Evolutionary conservation across 2,797 vertebrate species (phyloP), one percentile per base, ranked within the genome.

Genomic region (Danionella dracula): DNA sequence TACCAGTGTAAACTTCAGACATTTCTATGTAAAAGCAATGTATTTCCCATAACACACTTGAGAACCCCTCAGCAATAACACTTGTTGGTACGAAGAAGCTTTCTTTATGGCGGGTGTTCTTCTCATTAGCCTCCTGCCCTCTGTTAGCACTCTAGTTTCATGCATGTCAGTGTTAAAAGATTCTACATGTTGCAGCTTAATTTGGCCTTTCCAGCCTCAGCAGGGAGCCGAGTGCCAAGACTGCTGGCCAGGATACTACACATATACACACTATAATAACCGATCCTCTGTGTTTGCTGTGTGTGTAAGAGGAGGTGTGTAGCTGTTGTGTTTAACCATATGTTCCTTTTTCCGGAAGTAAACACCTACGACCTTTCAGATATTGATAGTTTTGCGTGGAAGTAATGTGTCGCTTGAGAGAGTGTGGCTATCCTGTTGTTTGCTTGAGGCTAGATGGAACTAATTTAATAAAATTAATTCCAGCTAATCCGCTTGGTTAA

Each of bases 171-270:
- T 65, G 45, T 60, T 68, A 74, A 70, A 61, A 64, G 54, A 70
- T 74, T 76, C 50, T 63, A 78, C 79, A 82, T 77, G 73, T 48
- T 66, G 67, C 0, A 13, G 11, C 34, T 76, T 73, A 42, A 75
- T 76, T 76, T 82, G 80, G 57, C 78, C 79, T 83, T 83, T 81
- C 13, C 56, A 70, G 57, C 53, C 78, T 78, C 79, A 42, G 68
- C 78, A 73, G 79, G 79, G 61, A 51, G 60, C 61, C 17, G 34
- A 68, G 76, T 69, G 59, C 62, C 70, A 71, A 46, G 68, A 58
- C 68, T 69, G 54, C 77, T 78, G 67, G 77, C 73, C 63, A 45
- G 69, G 57, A 68, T 62, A 59, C 53, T 35, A 9, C 32, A 27
- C 23, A 3, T 27, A 27, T 6, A 27, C 23, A 27, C 23, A 27